Conservation (phyloP, 2,888 invertebrate species). For the Branchipolynoe longqiensis region DNA sequence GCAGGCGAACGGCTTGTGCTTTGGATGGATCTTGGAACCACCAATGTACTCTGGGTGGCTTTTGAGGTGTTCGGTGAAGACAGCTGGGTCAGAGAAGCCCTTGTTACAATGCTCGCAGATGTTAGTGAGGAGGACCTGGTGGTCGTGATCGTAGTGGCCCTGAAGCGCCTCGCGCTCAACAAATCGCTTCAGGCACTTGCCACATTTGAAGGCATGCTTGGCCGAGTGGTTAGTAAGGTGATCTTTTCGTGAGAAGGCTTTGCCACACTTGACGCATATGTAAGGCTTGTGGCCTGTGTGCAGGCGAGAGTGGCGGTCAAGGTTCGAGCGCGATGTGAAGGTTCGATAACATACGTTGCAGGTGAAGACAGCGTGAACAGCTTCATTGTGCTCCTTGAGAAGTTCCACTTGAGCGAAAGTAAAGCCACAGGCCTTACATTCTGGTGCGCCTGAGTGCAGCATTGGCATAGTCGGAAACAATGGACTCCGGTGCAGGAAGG, state of each 20-base stretch:
- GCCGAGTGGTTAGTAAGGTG: slow-evolving; percentile 68
- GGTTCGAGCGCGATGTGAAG: slow-evolving; percentile 69
- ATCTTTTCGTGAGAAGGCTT: slow-evolving; percentile 68
- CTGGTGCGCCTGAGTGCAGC: slow-evolving; percentile 60
- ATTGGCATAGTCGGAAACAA: slow-evolving; percentile 57
- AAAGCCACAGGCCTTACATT: slow-evolving; percentile 65
- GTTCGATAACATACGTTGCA: slow-evolving; percentile 68
- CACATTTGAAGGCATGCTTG: slow-evolving; percentile 68
- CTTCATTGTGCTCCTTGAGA: slow-evolving; percentile 67
- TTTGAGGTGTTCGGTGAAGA: slow-evolving; percentile 67
- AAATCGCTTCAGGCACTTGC: slow-evolving; percentile 66
- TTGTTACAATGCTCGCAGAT: slow-evolving; percentile 67
- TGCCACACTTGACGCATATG: slow-evolving; percentile 66
- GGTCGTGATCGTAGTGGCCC: slow-evolving; percentile 65
- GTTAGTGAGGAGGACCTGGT: slow-evolving; percentile 62
- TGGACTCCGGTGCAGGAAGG: slow-evolving; percentile 31
- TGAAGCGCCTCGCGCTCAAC: slow-evolving; percentile 62
- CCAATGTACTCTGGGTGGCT: slow-evolving; percentile 65
- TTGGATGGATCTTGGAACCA: slow-evolving; percentile 29
- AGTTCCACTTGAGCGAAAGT: slow-evolving; percentile 62
- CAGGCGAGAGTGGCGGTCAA: slow-evolving; percentile 68
- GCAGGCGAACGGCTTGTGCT: slow-evolving; percentile 60
- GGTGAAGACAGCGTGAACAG: slow-evolving; percentile 67
- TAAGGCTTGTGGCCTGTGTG: slow-evolving; percentile 69
- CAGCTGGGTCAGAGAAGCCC: slow-evolving; percentile 64